Conservation (phyloP, 2,888 invertebrate genomes). For the Leptinotarsa haldemani region DNA sequence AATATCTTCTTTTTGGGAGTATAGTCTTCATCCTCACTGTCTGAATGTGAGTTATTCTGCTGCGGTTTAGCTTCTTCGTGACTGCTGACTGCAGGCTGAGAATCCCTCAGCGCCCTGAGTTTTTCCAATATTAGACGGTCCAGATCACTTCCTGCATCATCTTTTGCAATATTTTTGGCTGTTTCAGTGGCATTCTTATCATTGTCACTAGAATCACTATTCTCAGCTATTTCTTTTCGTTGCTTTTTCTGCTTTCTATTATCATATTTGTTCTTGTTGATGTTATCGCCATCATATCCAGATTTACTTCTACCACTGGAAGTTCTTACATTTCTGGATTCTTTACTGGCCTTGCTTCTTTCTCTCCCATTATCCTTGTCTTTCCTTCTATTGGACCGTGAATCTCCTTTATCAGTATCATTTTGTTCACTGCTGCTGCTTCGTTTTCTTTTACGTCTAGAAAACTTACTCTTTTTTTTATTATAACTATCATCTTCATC, state of each 20-base stretch:
- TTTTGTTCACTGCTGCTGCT: neutral
- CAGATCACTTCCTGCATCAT: slow-evolving; percentile 34
- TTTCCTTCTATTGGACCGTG: slow-evolving; percentile 1
- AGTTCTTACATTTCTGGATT: too few relatives aligned
- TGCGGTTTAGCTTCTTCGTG: slow-evolving; percentile 29
- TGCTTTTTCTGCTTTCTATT: slow-evolving; percentile 25
- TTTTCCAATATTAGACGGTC: slow-evolving; percentile 42
- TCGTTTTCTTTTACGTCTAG: neutral
- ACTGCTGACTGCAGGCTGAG: slow-evolving; percentile 33
- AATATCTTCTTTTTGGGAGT: slow-evolving; percentile 59
- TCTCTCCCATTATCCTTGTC: neutral
- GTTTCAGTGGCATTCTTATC: neutral
- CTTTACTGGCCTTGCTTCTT: too few relatives aligned
- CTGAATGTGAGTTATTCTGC: slow-evolving; percentile 44
- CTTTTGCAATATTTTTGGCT: slow-evolving; percentile 8
- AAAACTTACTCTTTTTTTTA: slow-evolving; percentile 3
- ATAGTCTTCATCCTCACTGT: slow-evolving; percentile 51
- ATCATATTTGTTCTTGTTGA: slow-evolving; percentile 25
- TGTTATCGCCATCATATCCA: slow-evolving; percentile 13
- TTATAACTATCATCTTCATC: slow-evolving; percentile 25
- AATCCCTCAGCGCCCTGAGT: slow-evolving; percentile 46
- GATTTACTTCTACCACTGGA: too few relatives aligned
- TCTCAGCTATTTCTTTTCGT: slow-evolving; percentile 5
- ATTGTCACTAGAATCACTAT: slow-evolving; percentile 32
- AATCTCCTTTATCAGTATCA: neutral